Percentiles rank a stretch among this genome's conserved stretches.
These are phyloP conservation scores for Euzetes globulus DNA, from an alignment of 2,888 invertebrate genomes.

Conservation along the genomic window DNA sequence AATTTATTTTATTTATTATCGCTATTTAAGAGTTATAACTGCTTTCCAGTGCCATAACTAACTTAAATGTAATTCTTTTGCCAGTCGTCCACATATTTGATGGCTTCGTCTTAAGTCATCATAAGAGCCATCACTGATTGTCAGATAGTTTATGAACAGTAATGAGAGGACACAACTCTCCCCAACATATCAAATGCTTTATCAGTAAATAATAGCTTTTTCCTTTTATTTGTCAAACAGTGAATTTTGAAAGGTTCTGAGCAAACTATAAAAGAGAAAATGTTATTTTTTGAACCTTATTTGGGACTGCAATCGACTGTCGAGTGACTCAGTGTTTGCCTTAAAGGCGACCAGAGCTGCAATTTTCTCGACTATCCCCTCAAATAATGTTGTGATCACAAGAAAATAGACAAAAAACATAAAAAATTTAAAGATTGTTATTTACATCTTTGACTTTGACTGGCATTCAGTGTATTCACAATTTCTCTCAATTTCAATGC, in stretches of 20 bases:
- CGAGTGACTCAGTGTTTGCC: slow-evolving; percentile 18
- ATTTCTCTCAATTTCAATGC: neutral
- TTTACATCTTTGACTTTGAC: neutral
- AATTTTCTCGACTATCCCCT: neutral
- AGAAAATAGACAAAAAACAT: neutral
- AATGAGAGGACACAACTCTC: neutral
- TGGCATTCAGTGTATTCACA: no score
- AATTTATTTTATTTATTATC: neutral
- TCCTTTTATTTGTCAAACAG: neutral
- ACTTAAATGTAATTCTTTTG: neutral
- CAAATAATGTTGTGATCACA: neutral
- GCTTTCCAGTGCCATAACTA: neutral
- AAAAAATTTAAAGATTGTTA: neutral
- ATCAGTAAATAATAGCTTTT: slow-evolving; percentile 15
- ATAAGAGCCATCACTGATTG: slow-evolving; percentile 6
- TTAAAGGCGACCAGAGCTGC: neutral
- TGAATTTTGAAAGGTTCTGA: neutral
- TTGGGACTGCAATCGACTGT: neutral
- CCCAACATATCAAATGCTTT: neutral
- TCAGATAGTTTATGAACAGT: neutral
- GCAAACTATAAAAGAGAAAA: neutral
- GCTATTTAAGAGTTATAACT: neutral
- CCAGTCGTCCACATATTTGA: neutral
- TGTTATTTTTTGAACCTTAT: neutral
- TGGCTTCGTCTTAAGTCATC: neutral